Percentiles rank a stretch among this genome's conserved stretches.
Conservation (phyloP, 2,797 vertebrate genomes). For the Loris lydekkerianus region DNA sequence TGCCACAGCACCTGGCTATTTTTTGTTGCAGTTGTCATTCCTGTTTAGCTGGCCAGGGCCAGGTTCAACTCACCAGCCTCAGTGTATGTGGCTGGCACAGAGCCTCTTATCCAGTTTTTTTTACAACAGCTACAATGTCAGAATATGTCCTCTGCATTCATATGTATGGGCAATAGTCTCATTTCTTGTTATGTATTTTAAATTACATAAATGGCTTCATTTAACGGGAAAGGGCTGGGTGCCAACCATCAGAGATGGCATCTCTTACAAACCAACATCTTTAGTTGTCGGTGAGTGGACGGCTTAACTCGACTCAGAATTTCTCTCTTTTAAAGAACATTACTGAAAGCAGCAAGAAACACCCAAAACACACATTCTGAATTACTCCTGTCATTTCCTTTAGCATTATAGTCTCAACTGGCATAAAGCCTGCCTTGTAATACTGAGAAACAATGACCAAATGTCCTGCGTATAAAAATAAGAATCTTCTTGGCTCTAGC, state of each 20-base stretch:
- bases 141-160: background rate
- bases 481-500: constrained; percentile 3
- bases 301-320: background rate
- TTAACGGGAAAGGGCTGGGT: background rate
- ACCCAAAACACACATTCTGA: background rate
- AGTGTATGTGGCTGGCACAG: too few relatives aligned
- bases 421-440: background rate
- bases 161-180: background rate
- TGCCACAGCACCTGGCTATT: too few relatives aligned
- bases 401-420: background rate
- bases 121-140: background rate
- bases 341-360: constrained; percentile 54
- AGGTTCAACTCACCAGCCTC: too few relatives aligned
- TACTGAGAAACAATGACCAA: background rate
- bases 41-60: too few relatives aligned
- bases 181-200: constrained; percentile 11
- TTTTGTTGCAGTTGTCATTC: too few relatives aligned
- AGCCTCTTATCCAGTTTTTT: too few relatives aligned
- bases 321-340: background rate
- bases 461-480: background rate
- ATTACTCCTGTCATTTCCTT: background rate
- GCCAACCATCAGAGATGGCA: background rate
- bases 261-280: constrained; percentile 29
- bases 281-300: background rate
- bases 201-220: background rate